Conservation (phyloP, 2,113 vertebrate genomes). For the Symphodus melops region DNA sequence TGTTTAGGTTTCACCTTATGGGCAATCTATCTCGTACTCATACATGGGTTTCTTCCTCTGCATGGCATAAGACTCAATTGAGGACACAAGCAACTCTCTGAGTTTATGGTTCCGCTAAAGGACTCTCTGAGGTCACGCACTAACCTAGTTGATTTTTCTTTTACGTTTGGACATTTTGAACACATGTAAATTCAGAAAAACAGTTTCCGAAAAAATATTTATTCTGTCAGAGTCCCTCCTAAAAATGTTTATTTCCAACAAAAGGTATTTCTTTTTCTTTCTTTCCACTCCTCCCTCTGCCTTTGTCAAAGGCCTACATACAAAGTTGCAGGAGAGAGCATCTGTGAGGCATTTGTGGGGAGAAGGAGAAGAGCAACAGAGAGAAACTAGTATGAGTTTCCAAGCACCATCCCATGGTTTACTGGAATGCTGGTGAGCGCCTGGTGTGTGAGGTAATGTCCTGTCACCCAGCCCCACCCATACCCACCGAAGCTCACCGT, state of each 20-base stretch:
- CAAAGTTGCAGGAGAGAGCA: conserved; percentile 60
- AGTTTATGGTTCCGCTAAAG: conserved; percentile 21
- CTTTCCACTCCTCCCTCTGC: conserved; percentile 19
- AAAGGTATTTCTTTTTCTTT: conserved; percentile 44
- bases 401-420: conserved; percentile 75
- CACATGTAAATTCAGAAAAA: conserved; percentile 13
- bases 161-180: conserved; percentile 15
- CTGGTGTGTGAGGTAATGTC: conserved; percentile 81
- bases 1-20: no score
- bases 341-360: conserved; percentile 81
- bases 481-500: conserved; percentile 63
- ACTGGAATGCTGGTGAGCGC: conserved; percentile 77
- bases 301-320: conserved; percentile 28
- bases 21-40: no score
- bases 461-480: conserved; percentile 73
- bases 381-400: conserved; percentile 73
- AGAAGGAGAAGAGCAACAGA: conserved; percentile 61
- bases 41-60: no score
- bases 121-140: conserved; percentile 15
- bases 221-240: conserved; percentile 42
- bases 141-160: conserved; percentile 8
- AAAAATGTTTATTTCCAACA: conserved; percentile 55
- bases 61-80: no score
- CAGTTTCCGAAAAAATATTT: conserved; percentile 22
- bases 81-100: conserved; percentile 8